Base-by-base conservation (phyloP, 2,797 vertebrate species). In the Paramormyrops hopkinsi region DNA sequence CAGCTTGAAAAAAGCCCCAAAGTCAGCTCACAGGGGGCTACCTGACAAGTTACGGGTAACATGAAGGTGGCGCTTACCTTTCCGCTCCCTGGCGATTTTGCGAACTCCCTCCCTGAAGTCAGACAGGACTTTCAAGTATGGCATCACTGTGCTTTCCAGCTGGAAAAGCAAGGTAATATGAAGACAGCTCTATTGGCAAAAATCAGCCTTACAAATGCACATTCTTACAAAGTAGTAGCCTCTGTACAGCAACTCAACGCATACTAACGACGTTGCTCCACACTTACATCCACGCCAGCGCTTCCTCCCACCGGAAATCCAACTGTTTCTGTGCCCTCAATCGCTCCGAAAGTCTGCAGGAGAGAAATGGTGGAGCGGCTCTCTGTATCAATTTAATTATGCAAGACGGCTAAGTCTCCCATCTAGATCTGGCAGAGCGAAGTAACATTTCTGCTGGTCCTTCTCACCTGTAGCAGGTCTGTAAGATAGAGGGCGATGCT, bases 61-160 rank as follows among this genome's bases (percentile, higher is more conserved):
- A n/a, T 37, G 51, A 51, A 33, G 50, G 33, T 56, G 14, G 25
- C 22, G 7, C 86, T 93, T 89, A 99, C 99, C 98, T 96, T 97
- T 97, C 91, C 96, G 95, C 90, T 98, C 97, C 41, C 97, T 94
- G 93, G 98, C 98, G 0, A 99, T 97, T 91, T 94, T 97, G 3
- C 99, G 93, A 73, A 99, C 97, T 0, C 93, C 93, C 91, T 98
- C 98, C 92, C 99, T 96, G 95, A 99, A 99, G 22, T 98, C 96
- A 0, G 98, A 98, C 88, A 99, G 93, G 14, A 96, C 97, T 0
- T 96, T 92, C 25, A 99, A 96, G 92, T 97, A 99, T 0, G 99
- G 99, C 97, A 98, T 97, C 93, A 99, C 96, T 0, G 96, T 97
- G 93, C 94, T 94, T 95, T 99, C 99, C 90, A 98, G 93, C 99